Conservation (phyloP, 92 coral and sea anemone genomes). For the Meandrina meandrites region DNA sequence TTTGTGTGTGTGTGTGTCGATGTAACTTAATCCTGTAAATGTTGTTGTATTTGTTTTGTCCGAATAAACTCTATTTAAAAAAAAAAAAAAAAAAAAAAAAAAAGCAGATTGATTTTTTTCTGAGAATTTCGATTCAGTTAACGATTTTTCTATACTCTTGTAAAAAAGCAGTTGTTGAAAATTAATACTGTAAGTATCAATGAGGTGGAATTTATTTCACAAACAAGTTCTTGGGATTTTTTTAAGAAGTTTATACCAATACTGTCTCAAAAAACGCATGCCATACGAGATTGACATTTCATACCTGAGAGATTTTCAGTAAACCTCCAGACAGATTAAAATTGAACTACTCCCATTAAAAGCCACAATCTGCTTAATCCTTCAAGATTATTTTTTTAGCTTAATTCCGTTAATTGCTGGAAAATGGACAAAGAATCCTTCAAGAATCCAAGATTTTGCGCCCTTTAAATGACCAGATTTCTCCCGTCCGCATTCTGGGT, state of each 20-base stretch:
- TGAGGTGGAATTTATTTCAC: background rate
- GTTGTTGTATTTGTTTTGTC: too few relatives aligned
- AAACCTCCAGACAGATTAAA: constrained; percentile 22
- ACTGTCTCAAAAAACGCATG: background rate
- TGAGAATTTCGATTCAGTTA: too few relatives aligned
- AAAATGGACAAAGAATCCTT: background rate
- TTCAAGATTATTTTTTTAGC: background rate
- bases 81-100: background rate
- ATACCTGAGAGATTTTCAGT: background rate
- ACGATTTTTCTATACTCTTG: background rate
- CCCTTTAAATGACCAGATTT: too few relatives aligned
- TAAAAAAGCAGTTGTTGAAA: background rate
- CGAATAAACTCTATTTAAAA: too few relatives aligned
- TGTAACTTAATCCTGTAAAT: too few relatives aligned
- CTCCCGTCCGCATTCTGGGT: too few relatives aligned
- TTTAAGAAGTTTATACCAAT: background rate
- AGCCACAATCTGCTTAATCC: background rate
- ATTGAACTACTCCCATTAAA: background rate
- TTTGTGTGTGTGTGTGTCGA: too few relatives aligned
- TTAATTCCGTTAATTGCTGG: constrained; percentile 20
- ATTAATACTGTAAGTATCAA: background rate
- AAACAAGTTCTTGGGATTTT: background rate
- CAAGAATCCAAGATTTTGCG: background rate
- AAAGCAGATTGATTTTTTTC: background rate
- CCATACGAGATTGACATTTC: background rate